A percentile compares a stretch with the other conserved stretches of the same genome.
phyloP scores from a whole-genome alignment of 2,888 invertebrate genomes.

The Fabriciana adippe region DNA sequence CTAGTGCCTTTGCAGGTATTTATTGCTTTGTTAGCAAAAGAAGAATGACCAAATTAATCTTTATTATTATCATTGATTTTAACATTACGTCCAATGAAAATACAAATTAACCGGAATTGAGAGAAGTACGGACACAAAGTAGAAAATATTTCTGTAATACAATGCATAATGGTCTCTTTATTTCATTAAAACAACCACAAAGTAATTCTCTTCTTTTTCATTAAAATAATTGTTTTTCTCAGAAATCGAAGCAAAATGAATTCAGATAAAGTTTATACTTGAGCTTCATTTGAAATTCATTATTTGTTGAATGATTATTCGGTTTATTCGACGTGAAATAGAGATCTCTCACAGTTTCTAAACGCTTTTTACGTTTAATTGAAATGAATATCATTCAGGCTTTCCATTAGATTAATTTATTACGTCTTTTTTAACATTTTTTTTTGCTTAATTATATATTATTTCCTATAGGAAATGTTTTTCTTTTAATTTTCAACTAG shows the following conservation, averaged over 20 bases:
- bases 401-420: constrained; percentile 31
- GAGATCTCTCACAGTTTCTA: constrained; percentile 18
- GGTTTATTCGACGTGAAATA: constrained; percentile 23
- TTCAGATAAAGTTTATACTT: constrained; percentile 35
- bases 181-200: constrained; percentile 22
- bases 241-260: constrained; percentile 27
- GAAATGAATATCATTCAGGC: constrained; percentile 28
- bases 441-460: neutral
- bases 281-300: constrained; percentile 41
- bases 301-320: constrained; percentile 41
- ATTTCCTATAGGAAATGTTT: neutral
- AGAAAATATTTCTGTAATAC: constrained; percentile 5
- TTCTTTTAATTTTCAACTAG: neutral
- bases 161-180: constrained; percentile 16
- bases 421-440: constrained; percentile 16
- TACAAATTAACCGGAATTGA: constrained; percentile 3
- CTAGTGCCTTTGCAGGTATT: no score
- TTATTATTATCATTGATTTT: no score
- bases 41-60: no score
- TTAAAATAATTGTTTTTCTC: constrained; percentile 29
- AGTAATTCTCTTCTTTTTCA: constrained; percentile 29
- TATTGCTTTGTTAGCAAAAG: no score
- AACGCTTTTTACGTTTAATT: constrained; percentile 36
- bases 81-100: neutral
- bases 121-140: constrained; percentile 2